phyloP scores from a whole-genome alignment of 2,113 vertebrate genomes.

The Panthera tigris region DNA sequence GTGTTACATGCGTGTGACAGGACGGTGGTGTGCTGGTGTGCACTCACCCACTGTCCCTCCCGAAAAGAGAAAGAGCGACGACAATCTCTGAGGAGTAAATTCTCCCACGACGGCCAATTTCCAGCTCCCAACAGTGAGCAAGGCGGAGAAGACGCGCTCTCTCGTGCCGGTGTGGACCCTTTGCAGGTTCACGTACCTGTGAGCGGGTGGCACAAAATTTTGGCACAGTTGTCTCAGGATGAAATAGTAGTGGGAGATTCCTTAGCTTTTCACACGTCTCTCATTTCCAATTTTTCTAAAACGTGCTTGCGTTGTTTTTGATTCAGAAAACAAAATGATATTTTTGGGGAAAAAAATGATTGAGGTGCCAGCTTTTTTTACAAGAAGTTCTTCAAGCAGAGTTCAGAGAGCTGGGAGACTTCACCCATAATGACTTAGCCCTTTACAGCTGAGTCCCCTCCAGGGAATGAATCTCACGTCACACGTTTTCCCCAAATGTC shows the following conservation, averaged over 20 bases:
- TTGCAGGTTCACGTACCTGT: too few relatives aligned
- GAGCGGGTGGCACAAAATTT: rapidly evolving
- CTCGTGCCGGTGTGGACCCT: not conserved
- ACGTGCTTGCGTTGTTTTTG: not conserved
- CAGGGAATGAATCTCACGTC: rapidly evolving
- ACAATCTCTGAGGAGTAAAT: too few relatives aligned
- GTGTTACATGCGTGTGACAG: rapidly evolving
- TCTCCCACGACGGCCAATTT: not conserved
- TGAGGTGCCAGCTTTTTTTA: not conserved
- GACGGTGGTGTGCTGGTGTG: too few relatives aligned
- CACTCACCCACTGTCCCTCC: not conserved
- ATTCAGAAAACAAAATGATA: not conserved
- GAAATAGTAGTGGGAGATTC: rapidly evolving
- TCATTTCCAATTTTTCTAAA: not conserved
- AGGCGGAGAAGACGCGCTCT: not conserved
- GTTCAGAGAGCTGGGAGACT: not conserved
- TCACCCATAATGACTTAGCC: rapidly evolving
- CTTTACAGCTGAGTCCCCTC: not conserved
- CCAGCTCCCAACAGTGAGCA: not conserved
- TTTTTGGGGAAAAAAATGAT: not conserved
- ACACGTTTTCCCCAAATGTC: too few relatives aligned
- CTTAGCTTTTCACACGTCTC: not conserved
- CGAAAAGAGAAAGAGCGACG: not conserved
- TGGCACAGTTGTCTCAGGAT: not conserved
- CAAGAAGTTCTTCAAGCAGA: not conserved